Conservation (phyloP, 2,888 invertebrate species). For the Eugnorisma glareosa region DNA sequence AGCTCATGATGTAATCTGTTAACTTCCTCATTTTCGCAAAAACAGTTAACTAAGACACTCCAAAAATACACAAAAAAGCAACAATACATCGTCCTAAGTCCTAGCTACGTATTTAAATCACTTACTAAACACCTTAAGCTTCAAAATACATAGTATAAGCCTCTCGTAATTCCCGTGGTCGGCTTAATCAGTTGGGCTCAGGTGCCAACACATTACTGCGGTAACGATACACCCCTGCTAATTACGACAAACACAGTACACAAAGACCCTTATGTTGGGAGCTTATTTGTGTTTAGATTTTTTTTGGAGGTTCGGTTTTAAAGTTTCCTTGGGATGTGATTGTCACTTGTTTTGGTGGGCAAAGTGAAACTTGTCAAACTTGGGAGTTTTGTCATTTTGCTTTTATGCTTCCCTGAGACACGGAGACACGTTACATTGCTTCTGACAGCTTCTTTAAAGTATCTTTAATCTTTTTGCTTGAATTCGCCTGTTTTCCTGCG, state of each 20-base stretch:
- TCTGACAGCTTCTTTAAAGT: background rate
- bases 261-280: conserved; percentile 27
- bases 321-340: background rate
- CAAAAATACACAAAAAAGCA: conserved; percentile 21
- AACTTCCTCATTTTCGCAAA: background rate
- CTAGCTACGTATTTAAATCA: conserved; percentile 58
- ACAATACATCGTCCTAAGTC: conserved; percentile 34
- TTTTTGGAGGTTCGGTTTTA: conserved; percentile 6
- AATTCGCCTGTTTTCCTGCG: background rate
- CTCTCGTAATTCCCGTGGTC: conserved; percentile 48
- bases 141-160: conserved; percentile 50
- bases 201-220: conserved; percentile 63
- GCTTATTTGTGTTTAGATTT: conserved; percentile 47
- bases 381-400: background rate
- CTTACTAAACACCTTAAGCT: conserved; percentile 47
- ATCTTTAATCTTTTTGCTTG: background rate
- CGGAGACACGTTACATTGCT: background rate
- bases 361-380: background rate
- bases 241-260: conserved; percentile 55
- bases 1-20: background rate
- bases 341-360: background rate
- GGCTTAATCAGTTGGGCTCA: conserved; percentile 59
- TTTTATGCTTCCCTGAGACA: background rate
- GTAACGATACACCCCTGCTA: conserved; percentile 55
- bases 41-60: rapidly evolving